A percentile compares a stretch with the other conserved stretches of the same genome.
phyloP scores from a whole-genome alignment of 2,113 vertebrate species.

The Gnathonemus longibarbis region DNA sequence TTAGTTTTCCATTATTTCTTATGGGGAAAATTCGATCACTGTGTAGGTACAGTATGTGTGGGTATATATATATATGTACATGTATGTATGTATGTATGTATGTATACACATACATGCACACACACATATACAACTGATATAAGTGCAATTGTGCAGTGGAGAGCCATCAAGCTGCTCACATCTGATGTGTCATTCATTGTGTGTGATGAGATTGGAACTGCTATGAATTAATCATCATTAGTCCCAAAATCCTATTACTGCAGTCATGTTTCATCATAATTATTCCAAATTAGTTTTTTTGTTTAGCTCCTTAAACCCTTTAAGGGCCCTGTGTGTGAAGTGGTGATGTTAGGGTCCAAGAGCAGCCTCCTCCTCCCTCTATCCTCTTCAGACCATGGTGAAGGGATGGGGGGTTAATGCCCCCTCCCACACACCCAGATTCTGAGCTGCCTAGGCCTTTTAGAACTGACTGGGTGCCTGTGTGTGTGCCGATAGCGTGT shows the following conservation, averaged over 20 bases:
- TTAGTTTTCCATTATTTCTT: too few species aligned
- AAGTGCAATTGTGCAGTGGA: background rate
- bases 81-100: too few species aligned
- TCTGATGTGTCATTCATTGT: background rate
- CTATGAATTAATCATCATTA: conserved; percentile 13
- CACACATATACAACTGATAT: background rate
- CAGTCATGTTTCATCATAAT: conserved; percentile 10
- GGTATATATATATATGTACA: too few species aligned
- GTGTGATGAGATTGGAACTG: background rate
- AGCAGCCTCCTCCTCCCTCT: background rate
- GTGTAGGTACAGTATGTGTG: too few species aligned
- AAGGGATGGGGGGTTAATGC: background rate
- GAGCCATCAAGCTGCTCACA: background rate
- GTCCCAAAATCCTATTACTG: conserved; percentile 9
- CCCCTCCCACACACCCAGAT: background rate
- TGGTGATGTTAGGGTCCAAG: background rate
- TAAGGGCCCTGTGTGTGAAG: background rate
- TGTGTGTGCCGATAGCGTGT: too few species aligned
- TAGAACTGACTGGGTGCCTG: background rate
- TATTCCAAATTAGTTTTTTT: background rate
- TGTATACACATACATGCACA: background rate
- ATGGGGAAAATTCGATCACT: too few species aligned
- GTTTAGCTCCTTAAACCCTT: background rate
- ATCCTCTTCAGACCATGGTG: background rate
- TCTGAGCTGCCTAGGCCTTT: background rate